Conservation (phyloP, 2,797 vertebrate genomes). For the Halcyon chelicuti region DNA sequence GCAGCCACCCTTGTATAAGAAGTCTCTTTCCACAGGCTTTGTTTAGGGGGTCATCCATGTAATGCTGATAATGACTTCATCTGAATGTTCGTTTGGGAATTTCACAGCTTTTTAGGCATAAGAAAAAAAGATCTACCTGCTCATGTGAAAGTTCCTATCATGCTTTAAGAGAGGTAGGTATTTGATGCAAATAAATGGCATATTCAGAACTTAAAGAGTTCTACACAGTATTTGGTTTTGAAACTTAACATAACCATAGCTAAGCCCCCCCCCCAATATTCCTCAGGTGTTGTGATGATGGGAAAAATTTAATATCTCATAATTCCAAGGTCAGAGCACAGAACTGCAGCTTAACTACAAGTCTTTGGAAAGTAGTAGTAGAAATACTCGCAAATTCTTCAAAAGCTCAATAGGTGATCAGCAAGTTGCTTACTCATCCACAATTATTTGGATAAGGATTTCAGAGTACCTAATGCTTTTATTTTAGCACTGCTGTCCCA, state of each 20-base stretch:
- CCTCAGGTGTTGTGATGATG: neutral
- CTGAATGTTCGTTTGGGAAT: neutral
- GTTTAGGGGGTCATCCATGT: neutral
- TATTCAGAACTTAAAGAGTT: neutral
- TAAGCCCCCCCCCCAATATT: neutral
- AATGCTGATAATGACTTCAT: neutral
- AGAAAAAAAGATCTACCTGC: neutral
- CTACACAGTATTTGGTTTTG: neutral
- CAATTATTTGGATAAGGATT: neutral
- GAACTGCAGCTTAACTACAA: neutral
- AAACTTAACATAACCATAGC: neutral
- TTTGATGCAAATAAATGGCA: neutral
- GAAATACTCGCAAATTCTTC: neutral
- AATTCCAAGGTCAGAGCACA: neutral
- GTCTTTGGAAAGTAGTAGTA: neutral
- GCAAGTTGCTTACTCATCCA: neutral
- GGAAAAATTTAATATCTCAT: neutral
- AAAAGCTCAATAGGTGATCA: neutral
- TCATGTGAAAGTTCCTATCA: neutral
- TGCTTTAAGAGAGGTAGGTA: neutral
- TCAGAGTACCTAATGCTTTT: neutral
- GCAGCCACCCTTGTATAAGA: neutral
- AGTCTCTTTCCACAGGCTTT: neutral
- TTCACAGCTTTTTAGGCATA: neutral
- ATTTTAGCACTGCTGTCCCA: neutral